Base-by-base conservation (phyloP, 2,113 vertebrate species). In the Sus scrofa region DNA sequence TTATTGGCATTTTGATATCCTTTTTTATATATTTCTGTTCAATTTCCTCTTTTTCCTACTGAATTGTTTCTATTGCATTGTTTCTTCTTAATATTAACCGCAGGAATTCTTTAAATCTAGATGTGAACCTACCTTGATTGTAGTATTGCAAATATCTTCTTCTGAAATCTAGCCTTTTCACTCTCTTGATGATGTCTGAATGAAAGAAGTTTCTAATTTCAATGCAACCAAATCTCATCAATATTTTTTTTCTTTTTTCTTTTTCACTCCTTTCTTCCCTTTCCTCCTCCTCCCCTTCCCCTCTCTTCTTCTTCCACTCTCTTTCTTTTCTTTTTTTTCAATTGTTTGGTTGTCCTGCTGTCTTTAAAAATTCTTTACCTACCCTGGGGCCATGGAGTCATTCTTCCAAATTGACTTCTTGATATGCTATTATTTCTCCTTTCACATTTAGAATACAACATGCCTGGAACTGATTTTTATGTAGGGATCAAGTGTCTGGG, bases 401-500 rank as follows among this genome's bases (percentile, higher is more conserved):
- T 75, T 81, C 37, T 86, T 32, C 77, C 89, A 65, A 83, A 62
- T 83, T 70, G n/a, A 37, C 44, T 82, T 89, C 9, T 26, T 73
- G 13, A 39, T 85, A 2, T 8, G 7, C 19, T 52, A 22, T 27
- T 77, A 2, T n/a, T 68, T 56, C 77, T 65, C 52, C 56, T 70
- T 93, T 93, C 56, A 70, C 9, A 50, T 52, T 65, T 32, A 67
- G 65, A 94, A 14, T 44, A 65, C 2, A 44, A 74, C 75, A 24
- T 87, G 24, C 26, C 58, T 91, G 27, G 7, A 87, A 78, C 1
- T 94, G 24, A 96, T 58, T 73, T 89, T 96, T 79, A 71, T 54
- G 0, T 52, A 67, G 4, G 10, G 27, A 22, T 63, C 54, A 77
- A 65, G 8, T 65, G 91, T 73, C 37, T 84, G 32, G 7, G 14